Evolutionary conservation across 2,888 invertebrate genomes (phyloP), one percentile per base, ranked within the genome.

Genomic region (Darwinula stevensoni): DNA sequence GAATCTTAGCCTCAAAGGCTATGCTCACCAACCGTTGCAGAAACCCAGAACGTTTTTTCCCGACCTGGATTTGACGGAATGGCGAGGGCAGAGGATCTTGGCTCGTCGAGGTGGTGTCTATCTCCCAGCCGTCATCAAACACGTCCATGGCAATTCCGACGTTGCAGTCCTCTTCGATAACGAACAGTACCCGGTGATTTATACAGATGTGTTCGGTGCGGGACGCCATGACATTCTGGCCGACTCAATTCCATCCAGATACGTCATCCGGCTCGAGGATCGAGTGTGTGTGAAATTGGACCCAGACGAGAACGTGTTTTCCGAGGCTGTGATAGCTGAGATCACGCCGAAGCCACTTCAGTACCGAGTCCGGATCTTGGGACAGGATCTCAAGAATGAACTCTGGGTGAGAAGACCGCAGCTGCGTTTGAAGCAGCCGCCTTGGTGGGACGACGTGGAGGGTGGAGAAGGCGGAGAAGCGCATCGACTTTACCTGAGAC

Each of bases 381-480:
- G 28, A 5, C 22, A 22, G n/a, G 22, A 22, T 22, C 6, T 22
- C 9, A 40, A 33, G 36, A 41, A 53, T 38, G 53, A 58, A 45
- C 61, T 65, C 40, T 65, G 70, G 44, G 76, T 84, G 38, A 72
- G 76, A 46, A 62, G 91, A 22, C 80, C 88, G 3, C 82, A 86
- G 49, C 57, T 94, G 36, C 63, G 94, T 15, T 61, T 94, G 16
- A 57, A 88, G 40, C 65, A 73, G 46, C 84, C 88, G 12, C 94
- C 91, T 0, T 94, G 94, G 91, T 76, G 73, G 56, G 94, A 91
- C 45, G 91, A 94, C 53, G 52, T 91, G 36, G 76, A 72, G 44
- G 40, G 17, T n/a, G n/a, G n/a, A n/a, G n/a, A n/a, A n/a, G n/a
- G n/a, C n/a, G n/a, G n/a, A n/a, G n/a, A n/a, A n/a, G n/a, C n/a